phyloP scores from a whole-genome alignment of 2,797 vertebrate genomes.

The Tragopan temminckii region DNA sequence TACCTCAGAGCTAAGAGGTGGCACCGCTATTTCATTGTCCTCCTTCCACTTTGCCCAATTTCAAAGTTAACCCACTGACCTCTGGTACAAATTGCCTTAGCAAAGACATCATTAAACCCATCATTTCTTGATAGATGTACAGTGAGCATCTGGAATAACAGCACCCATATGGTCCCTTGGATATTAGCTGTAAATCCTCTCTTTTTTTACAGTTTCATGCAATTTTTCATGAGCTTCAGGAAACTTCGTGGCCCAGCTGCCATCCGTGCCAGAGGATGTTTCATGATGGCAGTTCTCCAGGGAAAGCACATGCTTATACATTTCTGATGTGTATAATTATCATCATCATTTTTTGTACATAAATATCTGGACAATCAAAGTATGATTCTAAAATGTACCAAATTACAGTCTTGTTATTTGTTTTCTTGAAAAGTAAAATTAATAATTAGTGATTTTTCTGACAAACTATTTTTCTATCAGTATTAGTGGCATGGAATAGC shows the following conservation, averaged over 20 bases:
- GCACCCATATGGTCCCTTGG: background rate
- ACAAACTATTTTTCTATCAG: background rate
- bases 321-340: slow-evolving; percentile 10
- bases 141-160: background rate
- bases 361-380: slow-evolving; percentile 10
- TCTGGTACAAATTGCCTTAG: slow-evolving; percentile 36
- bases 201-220: background rate
- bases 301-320: background rate
- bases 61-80: slow-evolving; percentile 43
- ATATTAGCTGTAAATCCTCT: background rate
- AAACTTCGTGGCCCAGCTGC: slow-evolving; percentile 14
- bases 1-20: background rate
- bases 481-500: background rate
- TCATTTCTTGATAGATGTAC: slow-evolving; percentile 1
- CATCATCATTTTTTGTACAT: background rate
- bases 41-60: slow-evolving; percentile 29
- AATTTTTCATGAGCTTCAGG: slow-evolving; percentile 1
- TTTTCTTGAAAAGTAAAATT: background rate
- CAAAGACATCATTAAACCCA: slow-evolving; percentile 44
- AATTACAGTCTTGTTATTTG: background rate
- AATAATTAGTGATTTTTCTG: background rate
- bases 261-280: background rate
- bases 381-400: background rate
- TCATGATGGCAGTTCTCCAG: background rate
- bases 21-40: background rate